Percentiles rank a stretch among this genome's conserved stretches.
Evolutionary conservation across 1,140 invertebrate genomes (phyloP).

Genomic region (Drosophila varians): DNA sequence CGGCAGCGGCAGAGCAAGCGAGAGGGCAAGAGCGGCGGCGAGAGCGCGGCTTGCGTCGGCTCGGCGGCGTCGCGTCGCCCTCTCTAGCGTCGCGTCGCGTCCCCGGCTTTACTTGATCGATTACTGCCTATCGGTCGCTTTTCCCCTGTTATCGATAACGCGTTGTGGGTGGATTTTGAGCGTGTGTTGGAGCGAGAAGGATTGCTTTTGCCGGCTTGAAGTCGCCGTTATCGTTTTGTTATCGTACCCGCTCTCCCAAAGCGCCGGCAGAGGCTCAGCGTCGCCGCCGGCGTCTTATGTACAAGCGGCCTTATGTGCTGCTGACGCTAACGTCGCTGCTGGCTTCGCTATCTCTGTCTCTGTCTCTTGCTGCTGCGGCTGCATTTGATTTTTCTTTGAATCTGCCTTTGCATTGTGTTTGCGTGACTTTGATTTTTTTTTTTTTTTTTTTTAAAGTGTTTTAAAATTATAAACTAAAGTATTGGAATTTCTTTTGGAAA

Average conservation of each 20-base stretch:
- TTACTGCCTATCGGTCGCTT: neutral
- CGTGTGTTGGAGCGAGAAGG: neutral
- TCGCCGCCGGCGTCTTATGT: slow-evolving; percentile 44
- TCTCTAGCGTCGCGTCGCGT: neutral
- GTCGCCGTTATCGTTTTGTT: neutral
- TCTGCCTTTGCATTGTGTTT: slow-evolving; percentile 55
- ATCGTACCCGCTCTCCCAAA: neutral
- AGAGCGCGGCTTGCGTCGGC: neutral
- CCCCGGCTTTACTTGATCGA: neutral
- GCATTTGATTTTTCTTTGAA: slow-evolving; percentile 74
- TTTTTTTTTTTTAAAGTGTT: neutral
- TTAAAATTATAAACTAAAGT: neutral
- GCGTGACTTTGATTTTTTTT: slow-evolving; percentile 35
- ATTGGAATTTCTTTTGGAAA: neutral
- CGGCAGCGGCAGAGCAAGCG: neutral
- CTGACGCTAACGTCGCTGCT: slow-evolving; percentile 15
- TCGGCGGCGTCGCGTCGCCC: neutral
- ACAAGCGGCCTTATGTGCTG: slow-evolving; percentile 25
- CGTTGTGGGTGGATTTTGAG: neutral
- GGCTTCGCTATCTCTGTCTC: slow-evolving; percentile 21
- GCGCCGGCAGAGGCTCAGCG: slow-evolving; percentile 24
- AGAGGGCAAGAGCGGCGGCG: neutral
- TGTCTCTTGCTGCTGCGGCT: slow-evolving; percentile 36
- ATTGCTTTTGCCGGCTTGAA: neutral
- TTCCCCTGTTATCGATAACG: neutral